Evolutionary conservation across 2,888 invertebrate species (phyloP).

Genomic region (Anagyrus pseudococci): DNA sequence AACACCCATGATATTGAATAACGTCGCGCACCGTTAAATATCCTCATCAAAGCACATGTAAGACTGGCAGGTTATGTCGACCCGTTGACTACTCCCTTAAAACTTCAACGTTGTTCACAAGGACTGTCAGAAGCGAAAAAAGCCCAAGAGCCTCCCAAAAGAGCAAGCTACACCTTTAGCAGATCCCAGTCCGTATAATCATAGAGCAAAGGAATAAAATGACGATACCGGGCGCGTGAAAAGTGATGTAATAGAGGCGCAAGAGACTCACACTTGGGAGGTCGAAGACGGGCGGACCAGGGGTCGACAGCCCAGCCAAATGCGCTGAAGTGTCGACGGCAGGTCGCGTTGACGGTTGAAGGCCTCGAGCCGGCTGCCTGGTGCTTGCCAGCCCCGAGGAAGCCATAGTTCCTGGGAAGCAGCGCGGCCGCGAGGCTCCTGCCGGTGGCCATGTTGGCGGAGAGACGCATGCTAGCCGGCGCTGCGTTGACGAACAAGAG

Average conservation of each 20-base stretch:
- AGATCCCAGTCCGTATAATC: too few relatives aligned
- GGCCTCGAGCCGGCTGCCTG: neutral
- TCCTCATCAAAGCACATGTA: slow-evolving; percentile 1
- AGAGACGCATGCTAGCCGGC: slow-evolving; percentile 53
- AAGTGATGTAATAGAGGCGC: slow-evolving; percentile 54
- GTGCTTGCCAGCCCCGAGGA: slow-evolving; percentile 51
- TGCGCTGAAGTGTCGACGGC: slow-evolving; percentile 47
- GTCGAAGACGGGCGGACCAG: slow-evolving; percentile 38
- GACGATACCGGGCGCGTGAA: neutral
- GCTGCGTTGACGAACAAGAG: too few relatives aligned
- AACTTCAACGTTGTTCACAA: neutral
- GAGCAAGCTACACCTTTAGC: too few relatives aligned
- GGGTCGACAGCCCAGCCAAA: slow-evolving; percentile 46
- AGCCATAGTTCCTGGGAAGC: slow-evolving; percentile 54
- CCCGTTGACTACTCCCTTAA: neutral
- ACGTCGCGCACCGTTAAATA: neutral
- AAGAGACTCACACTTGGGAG: slow-evolving; percentile 51
- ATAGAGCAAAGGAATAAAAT: too few relatives aligned
- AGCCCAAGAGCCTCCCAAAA: too few relatives aligned
- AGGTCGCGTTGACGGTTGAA: slow-evolving; percentile 40
- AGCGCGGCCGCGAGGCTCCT: slow-evolving; percentile 58
- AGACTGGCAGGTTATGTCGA: neutral
- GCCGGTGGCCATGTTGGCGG: slow-evolving; percentile 61
- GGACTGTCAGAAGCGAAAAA: neutral
- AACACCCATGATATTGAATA: neutral